These are phyloP conservation scores for Rousettus leschenaultii DNA, from an alignment of 2,113 vertebrate genomes.

Conservation along the genomic window DNA sequence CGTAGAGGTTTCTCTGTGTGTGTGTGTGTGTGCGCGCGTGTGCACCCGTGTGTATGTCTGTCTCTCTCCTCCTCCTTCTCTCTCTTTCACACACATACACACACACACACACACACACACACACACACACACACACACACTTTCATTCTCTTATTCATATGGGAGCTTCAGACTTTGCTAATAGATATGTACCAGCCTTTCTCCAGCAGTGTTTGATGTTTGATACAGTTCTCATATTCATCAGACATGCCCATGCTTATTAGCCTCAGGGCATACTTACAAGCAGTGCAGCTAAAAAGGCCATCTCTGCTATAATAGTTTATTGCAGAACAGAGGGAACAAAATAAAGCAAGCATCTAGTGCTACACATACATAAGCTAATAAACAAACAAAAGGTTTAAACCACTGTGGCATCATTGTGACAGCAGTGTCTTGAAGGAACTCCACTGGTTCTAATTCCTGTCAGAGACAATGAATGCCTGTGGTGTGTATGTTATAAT, in stretches of 20 bases:
- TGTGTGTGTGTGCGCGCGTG: too few relatives aligned
- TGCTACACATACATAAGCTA: not conserved
- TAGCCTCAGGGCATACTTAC: conserved; percentile 8
- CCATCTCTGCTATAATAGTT: not conserved
- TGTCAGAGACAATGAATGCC: not conserved
- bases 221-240: not conserved
- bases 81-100: too few relatives aligned
- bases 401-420: not conserved
- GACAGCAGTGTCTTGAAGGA: not conserved
- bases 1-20: not conserved
- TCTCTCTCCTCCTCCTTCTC: not conserved
- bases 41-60: too few relatives aligned
- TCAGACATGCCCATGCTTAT: not conserved
- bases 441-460: not conserved
- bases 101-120: not conserved
- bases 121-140: not conserved
- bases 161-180: not conserved
- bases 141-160: not conserved
- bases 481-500: not conserved
- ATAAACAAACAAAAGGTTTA: not conserved
- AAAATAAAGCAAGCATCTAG: not conserved
- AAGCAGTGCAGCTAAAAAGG: not conserved
- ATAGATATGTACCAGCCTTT: not conserved
- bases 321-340: not conserved
- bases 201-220: not conserved